A percentile compares a stretch with the other conserved stretches of the same genome.
These are phyloP conservation scores for Parnassius smintheus DNA, from an alignment of 2,888 invertebrate species.

Conservation along the genomic window DNA sequence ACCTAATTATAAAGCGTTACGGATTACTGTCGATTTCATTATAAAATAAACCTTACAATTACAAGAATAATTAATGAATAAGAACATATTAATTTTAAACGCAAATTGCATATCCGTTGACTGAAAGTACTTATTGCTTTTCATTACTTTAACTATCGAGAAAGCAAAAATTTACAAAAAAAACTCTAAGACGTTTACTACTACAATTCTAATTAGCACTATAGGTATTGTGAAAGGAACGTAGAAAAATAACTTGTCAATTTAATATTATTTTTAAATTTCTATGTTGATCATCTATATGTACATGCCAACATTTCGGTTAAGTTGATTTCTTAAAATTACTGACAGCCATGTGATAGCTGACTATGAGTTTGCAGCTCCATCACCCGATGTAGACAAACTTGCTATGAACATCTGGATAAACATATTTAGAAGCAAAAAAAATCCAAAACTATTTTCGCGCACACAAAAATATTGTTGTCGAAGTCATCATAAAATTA, in stretches of 20 bases:
- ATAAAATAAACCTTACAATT: slow-evolving; percentile 56
- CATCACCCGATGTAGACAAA: slow-evolving; percentile 72
- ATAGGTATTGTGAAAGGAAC: slow-evolving; percentile 67
- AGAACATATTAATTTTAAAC: slow-evolving; percentile 26
- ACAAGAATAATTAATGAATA: slow-evolving; percentile 38
- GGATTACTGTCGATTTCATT: slow-evolving; percentile 70
- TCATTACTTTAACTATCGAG: slow-evolving; percentile 27
- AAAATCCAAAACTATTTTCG: not conserved
- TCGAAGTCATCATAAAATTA: too few relatives aligned
- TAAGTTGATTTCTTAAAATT: slow-evolving; percentile 75
- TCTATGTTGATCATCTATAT: slow-evolving; percentile 79
- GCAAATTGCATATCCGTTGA: not conserved
- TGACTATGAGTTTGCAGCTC: slow-evolving; percentile 75
- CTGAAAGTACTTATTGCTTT: slow-evolving; percentile 28
- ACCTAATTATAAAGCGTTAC: slow-evolving; percentile 80
- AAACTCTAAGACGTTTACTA: slow-evolving; percentile 35
- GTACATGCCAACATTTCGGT: slow-evolving; percentile 78
- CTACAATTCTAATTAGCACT: slow-evolving; percentile 44
- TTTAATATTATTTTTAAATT: slow-evolving; percentile 71
- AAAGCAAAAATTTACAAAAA: slow-evolving; percentile 41
- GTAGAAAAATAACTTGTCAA: slow-evolving; percentile 80
- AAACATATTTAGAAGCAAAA: slow-evolving; percentile 27
- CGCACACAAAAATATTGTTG: too few relatives aligned
- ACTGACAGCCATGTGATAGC: slow-evolving; percentile 82
- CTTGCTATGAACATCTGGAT: slow-evolving; percentile 40